Evolutionary conservation across 2,113 vertebrate genomes (phyloP).

Genomic region (Phalacrocorax aristotelis): DNA sequence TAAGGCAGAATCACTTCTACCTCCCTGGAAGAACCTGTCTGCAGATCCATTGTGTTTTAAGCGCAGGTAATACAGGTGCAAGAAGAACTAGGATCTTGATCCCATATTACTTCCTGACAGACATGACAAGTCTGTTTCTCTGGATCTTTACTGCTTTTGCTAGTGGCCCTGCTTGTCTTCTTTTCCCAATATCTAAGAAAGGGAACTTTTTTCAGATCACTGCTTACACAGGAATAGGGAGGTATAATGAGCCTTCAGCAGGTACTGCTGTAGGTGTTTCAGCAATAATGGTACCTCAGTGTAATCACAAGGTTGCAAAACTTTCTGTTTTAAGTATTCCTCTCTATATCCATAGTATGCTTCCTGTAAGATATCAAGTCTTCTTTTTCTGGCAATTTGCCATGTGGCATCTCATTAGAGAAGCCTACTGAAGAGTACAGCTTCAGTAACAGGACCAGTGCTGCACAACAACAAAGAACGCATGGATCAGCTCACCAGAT

Average conservation of each 20-base stretch:
- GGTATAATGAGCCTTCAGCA: neutral
- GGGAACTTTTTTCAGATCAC: neutral
- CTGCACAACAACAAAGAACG: neutral
- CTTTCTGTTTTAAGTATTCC: neutral
- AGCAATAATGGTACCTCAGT: neutral
- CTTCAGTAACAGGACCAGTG: neutral
- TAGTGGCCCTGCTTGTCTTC: neutral
- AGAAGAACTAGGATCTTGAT: neutral
- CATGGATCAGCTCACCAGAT: accelerated
- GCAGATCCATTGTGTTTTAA: neutral
- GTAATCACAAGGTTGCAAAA: neutral
- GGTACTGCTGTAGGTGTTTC: neutral
- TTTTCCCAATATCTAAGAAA: neutral
- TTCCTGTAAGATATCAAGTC: neutral
- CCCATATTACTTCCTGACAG: neutral
- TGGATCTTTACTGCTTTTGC: neutral
- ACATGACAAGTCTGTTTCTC: neutral
- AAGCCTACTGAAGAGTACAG: neutral
- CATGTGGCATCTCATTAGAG: neutral
- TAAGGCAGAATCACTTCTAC: neutral
- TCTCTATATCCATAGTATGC: neutral
- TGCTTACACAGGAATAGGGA: neutral
- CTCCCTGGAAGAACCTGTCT: neutral
- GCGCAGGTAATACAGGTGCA: neutral
- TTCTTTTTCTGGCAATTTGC: neutral